These are phyloP conservation scores for Aelia acuminata DNA, from an alignment of 2,888 invertebrate genomes.

Conservation along the genomic window DNA sequence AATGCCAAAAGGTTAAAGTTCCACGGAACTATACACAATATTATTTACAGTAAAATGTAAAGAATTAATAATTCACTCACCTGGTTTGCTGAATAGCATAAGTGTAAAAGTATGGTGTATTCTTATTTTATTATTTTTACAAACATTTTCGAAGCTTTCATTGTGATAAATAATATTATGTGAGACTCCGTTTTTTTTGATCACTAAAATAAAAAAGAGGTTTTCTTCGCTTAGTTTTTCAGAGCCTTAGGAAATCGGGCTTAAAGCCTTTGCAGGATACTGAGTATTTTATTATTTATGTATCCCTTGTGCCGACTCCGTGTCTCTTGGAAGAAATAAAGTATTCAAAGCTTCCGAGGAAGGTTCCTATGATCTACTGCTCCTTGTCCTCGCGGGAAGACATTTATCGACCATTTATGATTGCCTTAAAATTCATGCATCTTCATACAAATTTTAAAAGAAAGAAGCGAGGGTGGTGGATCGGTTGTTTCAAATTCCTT, in stretches of 20 bases:
- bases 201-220: neutral
- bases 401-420: slow-evolving; percentile 48
- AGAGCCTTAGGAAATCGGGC: slow-evolving; percentile 21
- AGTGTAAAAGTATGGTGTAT: too few relatives aligned
- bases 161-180: too few relatives aligned
- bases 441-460: slow-evolving; percentile 37
- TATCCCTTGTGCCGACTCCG: slow-evolving; percentile 27
- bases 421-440: slow-evolving; percentile 38
- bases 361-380: slow-evolving; percentile 22
- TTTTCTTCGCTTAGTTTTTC: neutral
- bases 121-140: too few relatives aligned
- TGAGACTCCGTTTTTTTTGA: too few relatives aligned
- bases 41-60: too few relatives aligned
- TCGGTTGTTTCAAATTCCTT: slow-evolving; percentile 33
- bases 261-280: neutral
- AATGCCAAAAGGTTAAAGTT: too few relatives aligned
- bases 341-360: slow-evolving; percentile 16
- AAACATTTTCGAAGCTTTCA: too few relatives aligned
- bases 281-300: slow-evolving; percentile 39
- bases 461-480: slow-evolving; percentile 1
- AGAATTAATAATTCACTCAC: too few relatives aligned
- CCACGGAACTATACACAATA: too few relatives aligned
- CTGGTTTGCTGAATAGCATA: too few relatives aligned
- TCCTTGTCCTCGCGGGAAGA: neutral
- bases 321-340: slow-evolving; percentile 36